A percentile compares a stretch with the other conserved stretches of the same genome.
Conservation (phyloP, 2,113 vertebrate species). For the Bubo scandiacus region DNA sequence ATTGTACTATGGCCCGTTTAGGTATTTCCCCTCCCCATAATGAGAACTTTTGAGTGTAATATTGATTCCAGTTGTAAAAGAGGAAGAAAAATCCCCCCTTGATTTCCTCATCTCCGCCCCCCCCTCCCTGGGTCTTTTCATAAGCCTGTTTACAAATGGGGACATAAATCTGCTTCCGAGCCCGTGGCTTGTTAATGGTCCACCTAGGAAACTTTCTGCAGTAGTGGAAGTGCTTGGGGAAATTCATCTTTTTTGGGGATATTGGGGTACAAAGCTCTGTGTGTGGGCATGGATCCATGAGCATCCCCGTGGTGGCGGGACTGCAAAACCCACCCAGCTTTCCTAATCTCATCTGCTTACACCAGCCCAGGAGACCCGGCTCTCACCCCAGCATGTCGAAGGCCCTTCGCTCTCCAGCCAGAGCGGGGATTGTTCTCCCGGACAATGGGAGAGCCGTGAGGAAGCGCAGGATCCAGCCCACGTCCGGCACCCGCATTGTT, state of each 20-base stretch:
- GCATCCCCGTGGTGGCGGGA: accelerated
- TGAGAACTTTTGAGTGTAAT: slow-evolving; percentile 49
- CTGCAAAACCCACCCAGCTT: neutral
- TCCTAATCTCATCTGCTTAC: accelerated
- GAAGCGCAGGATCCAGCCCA: slow-evolving; percentile 6
- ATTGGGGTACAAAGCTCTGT: neutral
- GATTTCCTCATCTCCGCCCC: neutral
- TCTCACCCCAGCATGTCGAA: neutral
- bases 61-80: slow-evolving; percentile 62
- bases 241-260: neutral
- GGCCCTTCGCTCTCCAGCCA: neutral
- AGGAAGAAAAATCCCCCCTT: slow-evolving; percentile 24
- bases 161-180: slow-evolving; percentile 39
- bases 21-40: neutral
- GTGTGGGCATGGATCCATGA: accelerated
- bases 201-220: neutral
- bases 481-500: neutral
- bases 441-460: slow-evolving; percentile 22
- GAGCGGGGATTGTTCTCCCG: slow-evolving; percentile 24
- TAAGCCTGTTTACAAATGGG: slow-evolving; percentile 47
- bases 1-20: neutral
- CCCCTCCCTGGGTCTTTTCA: slow-evolving; percentile 10
- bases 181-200: neutral
- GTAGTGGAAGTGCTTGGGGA: neutral
- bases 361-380: neutral